Base-by-base conservation (phyloP, 2,797 vertebrate genomes). In the Babyrousa celebensis region DNA sequence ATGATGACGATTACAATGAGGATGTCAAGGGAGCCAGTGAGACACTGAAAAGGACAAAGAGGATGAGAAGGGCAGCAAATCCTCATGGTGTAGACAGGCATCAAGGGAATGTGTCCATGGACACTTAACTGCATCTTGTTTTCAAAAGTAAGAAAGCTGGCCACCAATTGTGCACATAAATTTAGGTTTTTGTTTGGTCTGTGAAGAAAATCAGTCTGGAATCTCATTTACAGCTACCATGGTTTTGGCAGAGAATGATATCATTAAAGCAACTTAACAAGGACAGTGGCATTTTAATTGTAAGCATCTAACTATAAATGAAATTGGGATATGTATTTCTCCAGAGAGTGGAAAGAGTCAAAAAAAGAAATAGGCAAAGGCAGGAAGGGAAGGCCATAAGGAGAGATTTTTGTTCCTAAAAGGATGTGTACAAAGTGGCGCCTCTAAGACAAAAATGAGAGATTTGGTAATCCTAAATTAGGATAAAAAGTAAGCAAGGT, bases 281-380 rank as follows among this genome's bases (percentile, higher is more conserved):
- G 84, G 52, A 80, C 27, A 52, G 67, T 92, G 80, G 43, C 78
- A 95, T 96, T 97, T 97, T 97, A 97, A 91, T 96, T 96, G 58
- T 92, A 93, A 78, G 43, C 56, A 87, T 85, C 82, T 88, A 96
- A 95, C 56, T 92, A 36, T 96, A 94, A 91, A 63, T 90, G 21
- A 89, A 86, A 94, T 92, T 36, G 27, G 16, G 23, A 67, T 77
- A 86, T 54, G 72, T 83, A 70, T 83, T 85, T 91, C 89, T 95
- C 63, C 4, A 68, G 68, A 88, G 10, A 43, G 2, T 71, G 25
- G 2, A 89, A 63, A 87, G 43, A 68, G 5, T 89, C 8, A 43
- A 77, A 56, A 75, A 40, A 72, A 27, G 27, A 20, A 56, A 9
- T 25, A 78, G 14, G 7, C 20, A 79, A 56, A 58, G 20, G 12